A percentile compares a stretch with the other conserved stretches of the same genome.
phyloP scores from a whole-genome alignment of 2,888 invertebrate genomes.

The Chrysomela aeneicollis region DNA sequence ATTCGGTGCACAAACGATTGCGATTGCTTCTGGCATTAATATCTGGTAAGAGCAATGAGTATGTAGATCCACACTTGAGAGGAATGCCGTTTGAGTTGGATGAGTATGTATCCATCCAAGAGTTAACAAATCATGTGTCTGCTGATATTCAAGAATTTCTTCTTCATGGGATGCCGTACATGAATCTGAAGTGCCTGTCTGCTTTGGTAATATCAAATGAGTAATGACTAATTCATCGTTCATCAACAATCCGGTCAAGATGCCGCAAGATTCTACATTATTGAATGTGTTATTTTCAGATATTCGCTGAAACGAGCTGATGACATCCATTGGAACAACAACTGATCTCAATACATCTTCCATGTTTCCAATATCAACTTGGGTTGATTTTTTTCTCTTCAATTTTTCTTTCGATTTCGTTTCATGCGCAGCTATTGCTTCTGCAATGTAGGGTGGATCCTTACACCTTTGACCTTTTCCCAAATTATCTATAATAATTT shows the following conservation, averaged over 20 bases:
- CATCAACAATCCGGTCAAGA: constrained; percentile 38
- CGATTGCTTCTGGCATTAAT: not conserved
- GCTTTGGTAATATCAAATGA: constrained; percentile 84
- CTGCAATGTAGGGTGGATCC: not conserved
- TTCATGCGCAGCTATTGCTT: not conserved
- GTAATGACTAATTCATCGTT: too few relatives aligned
- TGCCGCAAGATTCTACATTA: not conserved
- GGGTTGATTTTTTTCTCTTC: not conserved
- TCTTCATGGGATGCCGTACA: constrained; percentile 94
- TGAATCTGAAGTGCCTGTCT: constrained; percentile 91
- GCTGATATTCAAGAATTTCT: constrained; percentile 91
- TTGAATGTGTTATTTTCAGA: not conserved
- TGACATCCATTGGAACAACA: not conserved
- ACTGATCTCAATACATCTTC: not conserved
- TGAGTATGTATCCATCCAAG: constrained; percentile 95
- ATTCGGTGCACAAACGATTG: not conserved
- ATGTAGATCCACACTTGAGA: not conserved
- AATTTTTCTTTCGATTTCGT: not conserved
- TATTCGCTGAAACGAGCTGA: not conserved
- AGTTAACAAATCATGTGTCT: constrained; percentile 89
- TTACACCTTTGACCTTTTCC: not conserved
- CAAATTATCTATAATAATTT: too few relatives aligned
- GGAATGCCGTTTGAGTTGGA: not conserved
- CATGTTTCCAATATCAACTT: not conserved
- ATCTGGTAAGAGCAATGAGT: not conserved